Base-by-base conservation (phyloP, 2,797 vertebrate species). In the Sphaeramia orbicularis region DNA sequence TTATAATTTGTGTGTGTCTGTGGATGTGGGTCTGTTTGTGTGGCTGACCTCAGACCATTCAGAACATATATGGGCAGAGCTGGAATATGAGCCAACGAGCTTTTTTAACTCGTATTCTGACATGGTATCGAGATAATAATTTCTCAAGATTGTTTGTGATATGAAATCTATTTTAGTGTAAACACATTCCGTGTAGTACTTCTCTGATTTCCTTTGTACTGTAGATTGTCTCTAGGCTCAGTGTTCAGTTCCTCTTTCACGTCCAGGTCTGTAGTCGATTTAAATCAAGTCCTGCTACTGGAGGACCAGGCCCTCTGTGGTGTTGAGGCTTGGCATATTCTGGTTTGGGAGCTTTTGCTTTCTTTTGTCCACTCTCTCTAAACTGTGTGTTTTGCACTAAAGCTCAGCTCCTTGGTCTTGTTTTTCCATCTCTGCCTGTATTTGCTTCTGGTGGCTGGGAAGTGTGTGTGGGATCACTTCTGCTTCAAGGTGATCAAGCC, bases 381-480 rank as follows among this genome's bases (percentile, higher is more conserved):
- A 76, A 76, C 69, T 77, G 65, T 77, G 32, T 83, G 61, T 72
- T 82, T 81, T 66, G 70, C 80, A 42, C 79, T 84, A 44, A 74
- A 76, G 81, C 79, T 78, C 76, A 71, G 80, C 80, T 87, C 73
- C 77, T 87, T 80, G 90, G 84, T 89, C 88, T 90, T 82, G 75
- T 83, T 75, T 90, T 85, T 92, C 86, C 81, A 81, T 70, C 89
- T 90, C 91, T 92, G 89, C 90, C 90, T 91, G 81, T 87, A 87
- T 88, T 85, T 85, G 89, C 88, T 89, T 90, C 72, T 87, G 91
- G 90, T 92, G 92, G 89, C 90, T 88, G 87, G 86, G 88, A 87
- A 48, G 71, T 51, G 80, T 79, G 14, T 83, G 83, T 62, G 74
- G 44, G 35, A 42, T 70, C 36, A 35, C 75, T 64, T 76, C 79